Evolutionary conservation across 2,797 vertebrate genomes (phyloP).

Genomic region (Sebastiscus tertius): DNA sequence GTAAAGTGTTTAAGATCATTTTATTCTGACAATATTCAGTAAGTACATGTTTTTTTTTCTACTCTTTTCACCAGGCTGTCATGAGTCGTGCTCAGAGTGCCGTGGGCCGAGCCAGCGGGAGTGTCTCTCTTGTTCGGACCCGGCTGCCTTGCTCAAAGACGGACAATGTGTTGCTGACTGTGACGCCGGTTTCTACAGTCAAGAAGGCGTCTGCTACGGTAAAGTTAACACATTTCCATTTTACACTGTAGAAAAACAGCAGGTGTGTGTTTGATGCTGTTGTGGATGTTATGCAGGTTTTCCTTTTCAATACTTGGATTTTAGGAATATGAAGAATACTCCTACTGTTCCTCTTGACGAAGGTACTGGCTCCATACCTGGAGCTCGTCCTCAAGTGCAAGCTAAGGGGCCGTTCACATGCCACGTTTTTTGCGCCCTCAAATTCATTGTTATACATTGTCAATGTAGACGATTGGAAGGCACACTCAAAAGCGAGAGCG

Average conservation of each 20-base stretch:
- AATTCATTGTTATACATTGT: neutral
- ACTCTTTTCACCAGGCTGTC: constrained; percentile 83
- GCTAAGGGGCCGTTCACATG: neutral
- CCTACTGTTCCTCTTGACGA: neutral
- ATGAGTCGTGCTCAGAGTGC: constrained; percentile 87
- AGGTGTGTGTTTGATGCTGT: neutral
- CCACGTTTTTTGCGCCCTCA: too few relatives aligned
- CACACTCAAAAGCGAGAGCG: too few relatives aligned
- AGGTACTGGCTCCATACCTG: neutral
- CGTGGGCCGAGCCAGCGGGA: constrained; percentile 80
- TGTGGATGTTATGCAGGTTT: neutral
- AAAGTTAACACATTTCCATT: constrained; percentile 27
- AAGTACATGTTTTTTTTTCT: neutral
- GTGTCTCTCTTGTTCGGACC: constrained; percentile 86
- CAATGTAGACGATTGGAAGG: too few relatives aligned
- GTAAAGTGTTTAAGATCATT: neutral
- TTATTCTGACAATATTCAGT: neutral
- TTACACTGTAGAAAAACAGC: neutral
- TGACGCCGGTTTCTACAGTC: constrained; percentile 81
- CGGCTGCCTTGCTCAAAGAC: constrained; percentile 75
- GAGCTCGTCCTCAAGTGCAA: neutral
- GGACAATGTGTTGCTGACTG: constrained; percentile 87
- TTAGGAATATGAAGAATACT: neutral
- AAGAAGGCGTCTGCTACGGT: constrained; percentile 86
- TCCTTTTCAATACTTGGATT: neutral